Evolutionary conservation across 2,888 invertebrate species (phyloP), one percentile per base, ranked within the genome.

Genomic region (Aphodius granarius): DNA sequence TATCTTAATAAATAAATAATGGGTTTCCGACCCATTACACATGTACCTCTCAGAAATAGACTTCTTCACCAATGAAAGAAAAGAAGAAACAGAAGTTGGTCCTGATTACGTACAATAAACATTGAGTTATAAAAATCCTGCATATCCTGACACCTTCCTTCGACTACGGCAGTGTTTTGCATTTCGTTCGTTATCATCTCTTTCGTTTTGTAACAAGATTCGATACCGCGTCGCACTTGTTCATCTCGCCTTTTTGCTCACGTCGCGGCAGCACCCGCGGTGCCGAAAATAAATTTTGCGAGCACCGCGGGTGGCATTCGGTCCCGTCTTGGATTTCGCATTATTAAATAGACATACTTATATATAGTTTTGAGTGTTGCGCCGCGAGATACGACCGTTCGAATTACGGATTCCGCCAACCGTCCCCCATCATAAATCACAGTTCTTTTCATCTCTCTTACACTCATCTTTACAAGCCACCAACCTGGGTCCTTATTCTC

Each of bases 301-400:
- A 19, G 63, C 62, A 19, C 72, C 16, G 63, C 72, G 72, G 72
- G 72, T 72, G 72, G 72, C 64, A 72, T 63, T 63, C 43, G 72
- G 13, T 62, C 64, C 64, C 63, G 62, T 72, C 72, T 63, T 63
- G 63, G 63, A 72, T 63, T 68, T 20, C 72, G 72, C 64, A 63
- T 72, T 72, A 63, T 72, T 72, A 72, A 72, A 63, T 68, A 68
- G 68, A 68, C 68, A 68, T 68, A 68, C 21, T 68, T 68, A 68
- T 68, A 68, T 68, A 66, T 71, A 71, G 76, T 76, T 78, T 75
- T 75, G 77, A 77, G 43, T 43, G 43, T 43, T 43, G 43, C 43
- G 43, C 43, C 43, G 43, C 43, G 13, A 43, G 43, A 43, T 43
- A 43, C 43, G 43, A 43, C 43, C 43, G 43, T 43, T 43, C 43